A percentile compares a stretch with the other conserved stretches of the same genome.
These are phyloP conservation scores for Leuciscus waleckii DNA, from an alignment of 2,797 vertebrate genomes.

Conservation along the genomic window DNA sequence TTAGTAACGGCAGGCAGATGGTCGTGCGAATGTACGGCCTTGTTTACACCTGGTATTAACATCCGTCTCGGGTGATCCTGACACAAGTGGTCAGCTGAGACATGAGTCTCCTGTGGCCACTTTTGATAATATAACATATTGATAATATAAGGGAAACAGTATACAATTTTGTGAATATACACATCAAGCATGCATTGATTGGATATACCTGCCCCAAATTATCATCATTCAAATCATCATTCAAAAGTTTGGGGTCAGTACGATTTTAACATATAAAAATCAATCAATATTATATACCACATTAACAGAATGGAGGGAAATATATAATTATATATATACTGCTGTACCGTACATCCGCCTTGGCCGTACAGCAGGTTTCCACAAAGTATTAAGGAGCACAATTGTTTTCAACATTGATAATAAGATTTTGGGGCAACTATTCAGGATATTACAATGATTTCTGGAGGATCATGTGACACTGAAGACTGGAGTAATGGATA, in stretches of 20 bases:
- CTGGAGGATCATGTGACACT: not conserved
- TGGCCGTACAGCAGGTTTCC: too few species aligned
- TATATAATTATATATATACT: too few species aligned
- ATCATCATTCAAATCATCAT: too few species aligned
- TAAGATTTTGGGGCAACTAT: not conserved
- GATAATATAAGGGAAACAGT: not conserved
- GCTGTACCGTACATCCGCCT: too few species aligned
- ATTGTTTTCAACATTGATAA: not conserved
- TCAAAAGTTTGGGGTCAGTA: not conserved
- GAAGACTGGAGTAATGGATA: not conserved
- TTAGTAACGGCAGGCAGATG: constrained; percentile 37
- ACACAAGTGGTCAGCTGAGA: not conserved
- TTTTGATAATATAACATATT: not conserved
- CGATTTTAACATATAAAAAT: too few species aligned
- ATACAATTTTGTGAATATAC: not conserved
- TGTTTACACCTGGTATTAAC: constrained; percentile 32
- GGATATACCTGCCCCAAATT: too few species aligned
- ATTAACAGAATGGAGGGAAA: too few species aligned
- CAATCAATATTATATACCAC: too few species aligned
- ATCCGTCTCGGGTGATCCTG: not conserved
- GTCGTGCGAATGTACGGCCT: not conserved
- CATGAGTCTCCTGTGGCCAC: not conserved
- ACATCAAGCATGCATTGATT: too few species aligned
- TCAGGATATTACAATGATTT: not conserved
- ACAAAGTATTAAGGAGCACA: not conserved